Base-by-base conservation (phyloP, 2,113 vertebrate species). In the Bubo scandiacus region DNA sequence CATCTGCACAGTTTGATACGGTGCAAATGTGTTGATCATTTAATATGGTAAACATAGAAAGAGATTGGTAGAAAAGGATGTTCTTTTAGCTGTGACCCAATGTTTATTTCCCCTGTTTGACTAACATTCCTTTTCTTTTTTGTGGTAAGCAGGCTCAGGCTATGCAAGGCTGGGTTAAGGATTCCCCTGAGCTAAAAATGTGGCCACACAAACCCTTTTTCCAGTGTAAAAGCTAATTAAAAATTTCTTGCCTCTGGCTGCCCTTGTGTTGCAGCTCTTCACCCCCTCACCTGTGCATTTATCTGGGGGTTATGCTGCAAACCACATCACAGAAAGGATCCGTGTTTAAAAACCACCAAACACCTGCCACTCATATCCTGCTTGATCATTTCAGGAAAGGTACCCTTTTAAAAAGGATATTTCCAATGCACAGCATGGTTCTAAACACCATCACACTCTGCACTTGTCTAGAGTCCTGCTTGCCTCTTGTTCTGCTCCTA, bases 221-320 rank as follows among this genome's bases (percentile, higher is more conserved):
- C 51, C 74, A 42, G 27, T 42, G 58, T 73, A 82, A 92, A 91
- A 96, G 73, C 81, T 83, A 94, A 96, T 96, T 92, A 66, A 90
- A 94, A 93, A 91, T 45, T 58, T 72, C 90, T 87, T 96, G 96
- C 94, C 92, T 96, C 93, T 80, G 84, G 84, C 90, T 95, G 88
- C 87, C 78, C 85, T 90, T 36, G 58, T 68, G 74, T n/a, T 80
- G 71, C 71, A 92, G 45, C 54, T 57, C 54, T 90, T 96, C 86
- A 77, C 36, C 66, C 40, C 40, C 62, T 92, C 87, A 95, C 89
- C 85, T 86, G 66, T 77, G 81, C 58, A 34, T 87, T 59, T 96
- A 32, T 61, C 93, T 75, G 84, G 85, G 70, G 74, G 70, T 54
- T 93, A 62, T 49, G 42, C 78, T 94, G 71, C 66, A 88, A 93